These are phyloP conservation scores for Cyanoderma ruficeps DNA, from an alignment of 2,113 vertebrate genomes.

Conservation along the genomic window DNA sequence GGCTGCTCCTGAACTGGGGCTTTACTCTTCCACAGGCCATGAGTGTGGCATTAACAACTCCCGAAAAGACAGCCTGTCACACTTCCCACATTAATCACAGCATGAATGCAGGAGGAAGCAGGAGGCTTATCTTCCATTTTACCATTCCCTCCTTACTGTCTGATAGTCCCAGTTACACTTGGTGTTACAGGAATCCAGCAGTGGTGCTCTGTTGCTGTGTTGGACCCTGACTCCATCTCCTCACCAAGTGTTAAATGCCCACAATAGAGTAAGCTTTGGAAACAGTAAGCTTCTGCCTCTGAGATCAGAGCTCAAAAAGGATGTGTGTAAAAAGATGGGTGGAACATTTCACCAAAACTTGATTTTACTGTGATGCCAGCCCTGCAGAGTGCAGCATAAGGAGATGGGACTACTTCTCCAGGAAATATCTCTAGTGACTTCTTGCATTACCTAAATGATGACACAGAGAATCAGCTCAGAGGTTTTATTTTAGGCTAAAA, in stretches of 20 bases:
- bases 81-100: background rate
- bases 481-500: background rate
- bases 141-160: background rate
- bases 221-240: background rate
- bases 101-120: background rate
- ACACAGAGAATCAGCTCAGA: background rate
- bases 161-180: background rate
- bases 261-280: background rate
- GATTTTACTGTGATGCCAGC: background rate
- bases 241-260: rapidly evolving
- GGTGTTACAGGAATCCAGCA: background rate
- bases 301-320: background rate
- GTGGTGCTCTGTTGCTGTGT: background rate
- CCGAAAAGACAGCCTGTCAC: background rate
- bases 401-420: background rate
- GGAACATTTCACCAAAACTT: background rate
- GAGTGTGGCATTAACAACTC: background rate
- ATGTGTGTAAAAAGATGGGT: background rate
- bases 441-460: background rate
- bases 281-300: background rate
- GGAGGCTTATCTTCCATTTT: background rate
- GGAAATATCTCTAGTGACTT: background rate
- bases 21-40: background rate
- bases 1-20: background rate
- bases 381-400: background rate